Conservation (phyloP, 92 coral and sea anemone species). For the Parazoanthus swiftii region DNA sequence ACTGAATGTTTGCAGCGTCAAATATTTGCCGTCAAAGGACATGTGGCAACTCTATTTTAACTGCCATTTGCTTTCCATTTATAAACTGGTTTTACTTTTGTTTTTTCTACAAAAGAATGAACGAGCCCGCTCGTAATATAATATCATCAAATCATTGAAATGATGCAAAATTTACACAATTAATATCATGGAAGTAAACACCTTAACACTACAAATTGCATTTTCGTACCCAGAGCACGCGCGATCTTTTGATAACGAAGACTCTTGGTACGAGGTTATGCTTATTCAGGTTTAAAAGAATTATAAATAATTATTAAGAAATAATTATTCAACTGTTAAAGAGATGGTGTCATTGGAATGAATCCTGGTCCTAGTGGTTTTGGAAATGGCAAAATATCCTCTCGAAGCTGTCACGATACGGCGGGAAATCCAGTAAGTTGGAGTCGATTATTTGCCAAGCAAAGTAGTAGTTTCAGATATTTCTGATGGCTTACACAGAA, state of each 20-base stretch:
- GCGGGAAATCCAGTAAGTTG: neutral
- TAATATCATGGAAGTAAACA: no score
- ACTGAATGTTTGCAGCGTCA: neutral
- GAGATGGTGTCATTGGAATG: neutral
- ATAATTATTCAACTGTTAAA: no score
- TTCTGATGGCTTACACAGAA: neutral
- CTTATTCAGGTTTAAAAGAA: no score
- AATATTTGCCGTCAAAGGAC: neutral
- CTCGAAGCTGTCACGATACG: neutral
- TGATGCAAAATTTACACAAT: neutral
- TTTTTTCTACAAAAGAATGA: conserved; percentile 2
- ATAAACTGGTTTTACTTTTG: neutral
- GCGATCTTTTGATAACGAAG: no score
- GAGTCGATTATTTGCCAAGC: neutral
- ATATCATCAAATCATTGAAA: neutral
- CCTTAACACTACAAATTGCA: no score
- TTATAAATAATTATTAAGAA: no score
- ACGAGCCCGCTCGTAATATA: conserved; percentile 19
- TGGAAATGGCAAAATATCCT: neutral
- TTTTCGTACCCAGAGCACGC: no score
- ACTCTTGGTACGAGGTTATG: no score
- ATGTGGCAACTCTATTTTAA: neutral
- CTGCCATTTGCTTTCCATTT: neutral
- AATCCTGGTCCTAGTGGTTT: neutral
- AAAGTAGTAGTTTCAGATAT: neutral